These are phyloP conservation scores for Blera fallax DNA, from an alignment of 2,888 invertebrate species.

Conservation along the genomic window DNA sequence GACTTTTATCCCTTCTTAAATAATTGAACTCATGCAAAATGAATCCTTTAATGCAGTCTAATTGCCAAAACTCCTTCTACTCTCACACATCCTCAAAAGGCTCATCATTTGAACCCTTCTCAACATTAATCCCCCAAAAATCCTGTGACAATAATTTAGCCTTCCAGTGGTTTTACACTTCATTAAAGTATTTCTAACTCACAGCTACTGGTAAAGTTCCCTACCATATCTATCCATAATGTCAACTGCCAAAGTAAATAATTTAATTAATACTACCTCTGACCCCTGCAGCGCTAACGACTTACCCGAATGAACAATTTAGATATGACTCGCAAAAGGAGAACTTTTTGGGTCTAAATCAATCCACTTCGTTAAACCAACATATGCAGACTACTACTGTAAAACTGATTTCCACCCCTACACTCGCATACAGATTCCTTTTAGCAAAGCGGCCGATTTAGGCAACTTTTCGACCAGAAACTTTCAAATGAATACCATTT, in stretches of 20 bases:
- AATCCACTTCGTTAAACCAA: not conserved
- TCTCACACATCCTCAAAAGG: not conserved
- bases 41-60: constrained; percentile 12
- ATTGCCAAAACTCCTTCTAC: not conserved
- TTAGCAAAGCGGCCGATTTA: constrained; percentile 7
- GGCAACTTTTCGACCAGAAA: constrained; percentile 25
- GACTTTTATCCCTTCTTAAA: not conserved
- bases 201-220: constrained; percentile 6
- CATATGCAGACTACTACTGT: constrained; percentile 27
- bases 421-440: not conserved
- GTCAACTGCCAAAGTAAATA: constrained; percentile 39
- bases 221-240: not conserved
- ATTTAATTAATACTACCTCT: constrained; percentile 42
- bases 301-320: not conserved
- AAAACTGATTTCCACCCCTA: not conserved
- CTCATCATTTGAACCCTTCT: constrained; percentile 20
- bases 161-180: constrained; percentile 32
- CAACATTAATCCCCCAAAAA: not conserved
- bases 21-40: not conserved
- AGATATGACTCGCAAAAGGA: not conserved
- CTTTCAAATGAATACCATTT: constrained; percentile 16
- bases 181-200: constrained; percentile 32
- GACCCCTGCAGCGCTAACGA: not conserved
- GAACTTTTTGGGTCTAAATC: constrained; percentile 22
- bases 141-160: constrained; percentile 2